A percentile compares a stretch with the other conserved stretches of the same genome.
Conservation (phyloP, 2,888 invertebrate genomes). For the Ctena decussata region DNA sequence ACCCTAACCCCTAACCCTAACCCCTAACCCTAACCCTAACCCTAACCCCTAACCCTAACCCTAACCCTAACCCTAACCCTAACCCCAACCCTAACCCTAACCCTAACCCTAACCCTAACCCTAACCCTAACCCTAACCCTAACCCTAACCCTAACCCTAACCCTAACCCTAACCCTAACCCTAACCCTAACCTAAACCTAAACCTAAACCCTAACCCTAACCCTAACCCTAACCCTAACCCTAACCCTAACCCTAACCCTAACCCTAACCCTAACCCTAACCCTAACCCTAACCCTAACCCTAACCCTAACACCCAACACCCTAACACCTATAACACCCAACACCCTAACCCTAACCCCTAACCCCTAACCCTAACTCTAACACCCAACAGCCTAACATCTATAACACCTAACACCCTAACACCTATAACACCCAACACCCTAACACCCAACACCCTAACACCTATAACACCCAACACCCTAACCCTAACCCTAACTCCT, state of each 20-base stretch:
- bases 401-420: too few species aligned
- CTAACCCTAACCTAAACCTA: conserved; percentile 50
- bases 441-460: conserved; percentile 64
- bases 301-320: conserved; percentile 54
- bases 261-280: conserved; percentile 51
- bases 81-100: conserved; percentile 57
- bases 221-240: conserved; percentile 53
- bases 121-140: conserved; percentile 55
- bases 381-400: too few species aligned
- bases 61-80: background rate
- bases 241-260: conserved; percentile 41
- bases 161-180: conserved; percentile 60
- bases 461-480: too few species aligned
- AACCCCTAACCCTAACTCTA: conserved; percentile 37
- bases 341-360: conserved; percentile 56
- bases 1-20: conserved; percentile 31
- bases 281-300: conserved; percentile 50
- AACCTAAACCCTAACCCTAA: conserved; percentile 51
- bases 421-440: conserved; percentile 62
- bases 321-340: too few species aligned
- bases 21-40: background rate
- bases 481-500: conserved; percentile 67
- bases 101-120: conserved; percentile 63
- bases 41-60: conserved; percentile 7
- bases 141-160: conserved; percentile 59